Percentiles rank a stretch among this genome's conserved stretches.
Conservation (phyloP, 2,888 invertebrate species). For the Camptogramma bilineatum region DNA sequence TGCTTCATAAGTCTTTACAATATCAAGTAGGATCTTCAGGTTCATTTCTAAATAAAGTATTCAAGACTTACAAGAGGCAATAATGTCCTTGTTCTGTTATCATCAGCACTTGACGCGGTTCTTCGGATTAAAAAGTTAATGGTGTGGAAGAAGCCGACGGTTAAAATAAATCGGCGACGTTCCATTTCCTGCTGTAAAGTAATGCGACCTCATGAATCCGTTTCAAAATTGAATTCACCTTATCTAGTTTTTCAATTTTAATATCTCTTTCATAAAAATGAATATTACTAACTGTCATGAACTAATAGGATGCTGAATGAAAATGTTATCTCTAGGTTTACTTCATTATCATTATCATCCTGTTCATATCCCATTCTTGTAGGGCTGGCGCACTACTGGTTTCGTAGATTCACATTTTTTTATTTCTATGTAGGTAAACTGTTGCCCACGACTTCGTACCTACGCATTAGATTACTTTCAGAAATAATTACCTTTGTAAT, state of each 20-base stretch:
- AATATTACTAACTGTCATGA: background rate
- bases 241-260: conserved; percentile 50
- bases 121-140: conserved; percentile 81
- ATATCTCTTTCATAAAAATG: conserved; percentile 15
- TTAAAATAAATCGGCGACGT: conserved; percentile 81
- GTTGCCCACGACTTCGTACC: no score
- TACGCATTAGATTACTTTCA: no score
- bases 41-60: background rate
- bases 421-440: no score
- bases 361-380: no score
- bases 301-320: background rate
- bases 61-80: conserved; percentile 18
- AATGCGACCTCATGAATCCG: conserved; percentile 70
- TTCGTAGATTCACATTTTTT: no score
- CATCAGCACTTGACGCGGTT: conserved; percentile 73
- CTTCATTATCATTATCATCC: background rate
- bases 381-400: no score
- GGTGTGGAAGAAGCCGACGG: conserved; percentile 78
- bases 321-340: background rate
- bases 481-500: no score
- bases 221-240: conserved; percentile 66
- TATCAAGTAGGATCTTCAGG: background rate
- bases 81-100: conserved; percentile 48
- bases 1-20: background rate
- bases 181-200: conserved; percentile 75